Percentiles rank a stretch among this genome's conserved stretches.
Evolutionary conservation across 2,113 vertebrate species (phyloP).

Genomic region (Barnardius zonarius): DNA sequence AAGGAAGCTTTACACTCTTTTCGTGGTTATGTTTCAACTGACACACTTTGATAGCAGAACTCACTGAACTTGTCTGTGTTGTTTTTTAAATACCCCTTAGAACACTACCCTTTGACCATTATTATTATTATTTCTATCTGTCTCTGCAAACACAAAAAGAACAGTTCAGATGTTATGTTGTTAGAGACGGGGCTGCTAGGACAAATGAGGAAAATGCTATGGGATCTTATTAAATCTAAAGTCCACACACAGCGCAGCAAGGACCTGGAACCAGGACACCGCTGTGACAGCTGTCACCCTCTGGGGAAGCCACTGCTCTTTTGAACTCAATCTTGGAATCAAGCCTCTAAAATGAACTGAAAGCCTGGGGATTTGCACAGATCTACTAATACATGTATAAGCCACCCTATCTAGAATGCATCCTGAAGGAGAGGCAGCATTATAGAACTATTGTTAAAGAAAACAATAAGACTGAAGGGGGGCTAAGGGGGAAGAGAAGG

Average conservation of each 20-base stretch:
- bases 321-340: not conserved
- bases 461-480: not conserved
- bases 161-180: not conserved
- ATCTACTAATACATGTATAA: not conserved
- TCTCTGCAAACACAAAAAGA: not conserved
- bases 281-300: not conserved
- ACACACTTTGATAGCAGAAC: not conserved
- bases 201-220: not conserved
- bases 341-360: not conserved
- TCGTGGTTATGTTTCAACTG: not conserved
- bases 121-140: not conserved
- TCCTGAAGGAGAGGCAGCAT: accelerated
- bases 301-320: not conserved
- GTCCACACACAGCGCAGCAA: accelerated
- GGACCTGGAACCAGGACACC: not conserved
- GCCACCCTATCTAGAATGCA: not conserved
- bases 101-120: not conserved
- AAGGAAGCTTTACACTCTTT: not conserved
- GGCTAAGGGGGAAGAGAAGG: not conserved
- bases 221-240: not conserved
- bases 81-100: not conserved
- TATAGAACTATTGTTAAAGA: not conserved
- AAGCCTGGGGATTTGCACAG: not conserved
- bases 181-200: not conserved
- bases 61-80: not conserved